Base-by-base conservation (phyloP, 2,797 vertebrate genomes). In the Neomorphus geoffroyi region DNA sequence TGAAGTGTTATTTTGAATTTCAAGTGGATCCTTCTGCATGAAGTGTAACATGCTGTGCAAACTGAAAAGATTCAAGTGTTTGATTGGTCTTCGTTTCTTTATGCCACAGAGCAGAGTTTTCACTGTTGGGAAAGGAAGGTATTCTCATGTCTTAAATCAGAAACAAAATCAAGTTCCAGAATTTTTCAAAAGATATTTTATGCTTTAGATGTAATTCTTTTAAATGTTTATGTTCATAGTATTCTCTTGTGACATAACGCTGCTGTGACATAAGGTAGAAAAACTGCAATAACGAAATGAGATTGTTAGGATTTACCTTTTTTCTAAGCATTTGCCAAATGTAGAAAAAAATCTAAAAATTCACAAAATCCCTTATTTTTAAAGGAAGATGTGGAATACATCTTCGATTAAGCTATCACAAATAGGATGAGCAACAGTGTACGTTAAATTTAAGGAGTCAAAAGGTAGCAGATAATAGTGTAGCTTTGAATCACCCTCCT, bases 1-100 rank as follows among this genome's bases (percentile, higher is more conserved):
- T 61, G 57, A 84, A 93, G 80, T 85, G 60, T 15, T 86, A 56
- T 71, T 95, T 57, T 82, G 78, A 95, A 94, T 91, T 87, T 80
- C 86, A 91, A 89, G 78, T 71, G 88, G 46, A 60, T 80, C 27
- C 32, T 70, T 72, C 67, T 82, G 57, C 57, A 85, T 74, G 65
- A 89, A 91, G 57, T 43, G 46, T 39, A 89, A 35, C 41, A 65
- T 0, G 9, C 60, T 78, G 50, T 37, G 69, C 27, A 91, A 82
- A 72, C 39, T 35, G 32, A 74, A 86, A 91, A 87, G 33, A 67
- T 72, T 9, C 37, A 46, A 57, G 46, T 64, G 41, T 57, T 95
- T 91, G 53, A 80, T 65, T 71, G 50, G 22, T 87, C 37, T 51
- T 80, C 13, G 22, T 69, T 83, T 51, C 27, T 75, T 71, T 92